These are phyloP conservation scores for Sinotaia quadrata DNA, from an alignment of 2,888 invertebrate genomes.

Conservation along the genomic window DNA sequence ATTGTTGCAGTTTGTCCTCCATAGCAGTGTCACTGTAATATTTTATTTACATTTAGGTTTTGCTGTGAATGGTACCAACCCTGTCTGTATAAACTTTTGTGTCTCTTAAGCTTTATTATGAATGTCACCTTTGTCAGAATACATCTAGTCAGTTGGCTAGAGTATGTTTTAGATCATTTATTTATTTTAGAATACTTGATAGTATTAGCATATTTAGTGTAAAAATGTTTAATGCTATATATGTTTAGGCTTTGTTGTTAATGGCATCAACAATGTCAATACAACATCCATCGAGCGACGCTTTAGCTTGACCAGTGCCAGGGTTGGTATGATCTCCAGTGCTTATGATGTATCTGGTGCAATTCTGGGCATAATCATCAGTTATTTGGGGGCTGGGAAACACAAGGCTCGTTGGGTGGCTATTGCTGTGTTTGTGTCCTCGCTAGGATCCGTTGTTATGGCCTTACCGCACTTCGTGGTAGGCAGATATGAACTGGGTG, in stretches of 20 bases:
- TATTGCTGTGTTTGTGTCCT: slow-evolving; percentile 83
- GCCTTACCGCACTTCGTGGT: slow-evolving; percentile 86
- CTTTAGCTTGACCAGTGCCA: slow-evolving; percentile 63
- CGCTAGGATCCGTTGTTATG: slow-evolving; percentile 79
- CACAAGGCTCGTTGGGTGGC: slow-evolving; percentile 80
- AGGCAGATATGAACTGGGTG: slow-evolving; percentile 76
- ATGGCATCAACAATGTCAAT: slow-evolving; percentile 68
- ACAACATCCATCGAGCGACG: slow-evolving; percentile 66
- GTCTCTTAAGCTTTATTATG: background rate
- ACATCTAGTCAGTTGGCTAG: background rate
- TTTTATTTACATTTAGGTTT: too few relatives aligned
- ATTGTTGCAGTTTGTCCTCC: too few relatives aligned
- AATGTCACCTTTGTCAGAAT: background rate
- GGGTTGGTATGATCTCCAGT: slow-evolving; percentile 66
- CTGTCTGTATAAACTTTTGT: too few relatives aligned
- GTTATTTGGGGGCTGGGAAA: slow-evolving; percentile 56
- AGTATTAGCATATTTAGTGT: background rate
- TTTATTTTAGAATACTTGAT: background rate
- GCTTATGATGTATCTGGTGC: slow-evolving; percentile 68
- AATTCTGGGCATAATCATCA: slow-evolving; percentile 60
- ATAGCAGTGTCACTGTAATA: too few relatives aligned
- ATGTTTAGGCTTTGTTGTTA: slow-evolving; percentile 66
- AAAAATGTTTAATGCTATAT: background rate
- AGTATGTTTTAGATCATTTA: background rate
- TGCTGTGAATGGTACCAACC: too few relatives aligned